These are phyloP conservation scores for Acropternis orthonyx DNA, from an alignment of 2,797 vertebrate species.

Conservation along the genomic window DNA sequence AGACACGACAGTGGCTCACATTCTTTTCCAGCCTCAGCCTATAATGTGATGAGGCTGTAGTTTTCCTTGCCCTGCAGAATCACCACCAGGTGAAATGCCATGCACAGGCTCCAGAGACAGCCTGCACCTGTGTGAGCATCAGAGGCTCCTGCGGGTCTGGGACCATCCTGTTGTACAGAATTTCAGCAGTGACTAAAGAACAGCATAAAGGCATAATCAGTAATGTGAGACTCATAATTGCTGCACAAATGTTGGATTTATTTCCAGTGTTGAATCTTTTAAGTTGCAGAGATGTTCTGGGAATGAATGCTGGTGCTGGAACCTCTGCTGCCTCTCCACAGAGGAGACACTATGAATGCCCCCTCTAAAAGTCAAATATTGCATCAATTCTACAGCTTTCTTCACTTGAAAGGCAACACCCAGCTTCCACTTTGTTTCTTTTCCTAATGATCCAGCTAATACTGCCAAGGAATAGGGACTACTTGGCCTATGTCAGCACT, in stretches of 20 bases:
- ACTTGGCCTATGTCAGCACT: slow-evolving; percentile 57
- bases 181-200: background rate
- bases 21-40: background rate
- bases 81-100: background rate
- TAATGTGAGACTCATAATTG: background rate
- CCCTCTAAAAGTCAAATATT: slow-evolving; percentile 28
- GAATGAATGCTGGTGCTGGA: slow-evolving; percentile 3
- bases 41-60: background rate
- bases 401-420: slow-evolving; percentile 56
- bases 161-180: background rate
- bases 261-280: background rate
- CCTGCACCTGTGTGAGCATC: background rate
- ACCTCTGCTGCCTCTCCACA: background rate
- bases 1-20: background rate
- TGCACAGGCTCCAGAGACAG: background rate
- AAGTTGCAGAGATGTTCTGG: background rate
- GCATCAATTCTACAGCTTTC: slow-evolving; percentile 62
- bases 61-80: background rate
- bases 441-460: slow-evolving; percentile 37
- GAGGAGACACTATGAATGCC: background rate
- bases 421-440: slow-evolving; percentile 56
- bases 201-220: background rate
- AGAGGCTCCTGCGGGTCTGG: background rate
- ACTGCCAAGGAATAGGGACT: slow-evolving; percentile 39
- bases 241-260: background rate